phyloP scores from a whole-genome alignment of 2,113 vertebrate species.

The Gasterosteus nipponicus region DNA sequence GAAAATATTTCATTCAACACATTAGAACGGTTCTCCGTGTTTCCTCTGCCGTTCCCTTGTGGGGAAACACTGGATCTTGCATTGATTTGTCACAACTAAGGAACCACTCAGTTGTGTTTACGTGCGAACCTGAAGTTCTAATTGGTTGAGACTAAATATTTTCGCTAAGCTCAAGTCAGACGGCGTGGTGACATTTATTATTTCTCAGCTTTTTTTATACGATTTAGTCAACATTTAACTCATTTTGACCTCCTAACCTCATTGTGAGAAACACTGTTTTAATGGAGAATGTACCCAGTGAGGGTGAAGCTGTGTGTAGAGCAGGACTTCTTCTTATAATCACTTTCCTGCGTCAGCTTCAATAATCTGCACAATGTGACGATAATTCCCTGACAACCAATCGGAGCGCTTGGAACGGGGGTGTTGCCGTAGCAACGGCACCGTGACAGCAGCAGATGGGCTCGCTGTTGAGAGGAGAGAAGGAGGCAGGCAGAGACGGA shows the following conservation, averaged over 20 bases:
- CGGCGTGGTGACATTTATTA: not conserved
- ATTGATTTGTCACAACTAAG: not conserved
- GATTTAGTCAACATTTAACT: constrained; percentile 2
- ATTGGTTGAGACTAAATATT: not conserved
- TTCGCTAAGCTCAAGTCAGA: not conserved
- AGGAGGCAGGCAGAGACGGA: constrained; percentile 16
- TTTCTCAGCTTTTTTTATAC: constrained; percentile 2
- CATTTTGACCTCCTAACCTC: not conserved
- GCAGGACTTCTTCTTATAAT: not conserved
- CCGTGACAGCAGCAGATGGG: constrained; percentile 75
- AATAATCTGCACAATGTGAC: constrained; percentile 62
- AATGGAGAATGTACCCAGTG: not conserved
- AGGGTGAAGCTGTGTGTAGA: not conserved
- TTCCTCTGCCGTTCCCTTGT: too few species aligned
- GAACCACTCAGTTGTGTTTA: not conserved
- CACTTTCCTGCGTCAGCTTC: constrained; percentile 67
- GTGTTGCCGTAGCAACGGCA: constrained; percentile 74
- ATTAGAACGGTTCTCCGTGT: not conserved
- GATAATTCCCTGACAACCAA: constrained; percentile 66
- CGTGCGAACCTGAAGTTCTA: not conserved
- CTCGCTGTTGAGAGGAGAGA: constrained; percentile 41
- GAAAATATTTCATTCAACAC: not conserved
- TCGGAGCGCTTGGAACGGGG: constrained; percentile 41
- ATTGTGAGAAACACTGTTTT: not conserved
- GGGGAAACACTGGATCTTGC: too few species aligned